Evolutionary conservation across 92 coral and sea anemone genomes (phyloP).

Genomic region (Parazoanthus darwini): DNA sequence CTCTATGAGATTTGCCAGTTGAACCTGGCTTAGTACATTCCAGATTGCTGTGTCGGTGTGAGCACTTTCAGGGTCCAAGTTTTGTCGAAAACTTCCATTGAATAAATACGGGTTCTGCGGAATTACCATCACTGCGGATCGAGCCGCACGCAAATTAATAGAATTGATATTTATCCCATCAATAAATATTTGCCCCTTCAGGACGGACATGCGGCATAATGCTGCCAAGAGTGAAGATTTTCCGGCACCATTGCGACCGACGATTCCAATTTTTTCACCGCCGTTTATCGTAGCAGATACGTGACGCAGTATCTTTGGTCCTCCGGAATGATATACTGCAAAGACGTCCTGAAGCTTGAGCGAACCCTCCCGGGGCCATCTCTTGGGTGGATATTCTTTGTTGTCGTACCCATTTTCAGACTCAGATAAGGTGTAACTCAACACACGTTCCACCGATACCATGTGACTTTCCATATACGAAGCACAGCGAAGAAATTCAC

Average conservation of each 20-base stretch:
- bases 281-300: background rate
- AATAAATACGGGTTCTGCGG: slow-evolving; percentile 4
- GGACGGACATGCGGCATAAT: slow-evolving; percentile 10
- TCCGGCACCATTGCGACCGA: slow-evolving; percentile 42
- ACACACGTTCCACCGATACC: slow-evolving; percentile 44
- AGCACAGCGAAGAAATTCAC: slow-evolving; percentile 36
- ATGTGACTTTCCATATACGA: slow-evolving; percentile 35
- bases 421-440: slow-evolving; percentile 17
- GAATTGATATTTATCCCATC: slow-evolving; percentile 45
- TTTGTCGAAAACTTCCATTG: slow-evolving; percentile 21
- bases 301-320: background rate
- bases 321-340: background rate
- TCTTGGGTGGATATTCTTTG: slow-evolving; percentile 32
- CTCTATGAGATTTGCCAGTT: background rate
- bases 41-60: slow-evolving; percentile 3
- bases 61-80: slow-evolving; percentile 20
- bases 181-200: slow-evolving; percentile 30
- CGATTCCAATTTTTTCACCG: slow-evolving; percentile 37
- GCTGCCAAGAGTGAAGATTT: slow-evolving; percentile 37
- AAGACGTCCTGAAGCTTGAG: slow-evolving; percentile 34
- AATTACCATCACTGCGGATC: slow-evolving; percentile 16
- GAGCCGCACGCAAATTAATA: slow-evolving; percentile 5
- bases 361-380: slow-evolving; percentile 34
- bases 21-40: slow-evolving; percentile 20
- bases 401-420: slow-evolving; percentile 9